Percentiles rank a stretch among this genome's conserved stretches.
These are phyloP conservation scores for Nomada ferruginata DNA, from an alignment of 2,888 invertebrate species.

Conservation along the genomic window DNA sequence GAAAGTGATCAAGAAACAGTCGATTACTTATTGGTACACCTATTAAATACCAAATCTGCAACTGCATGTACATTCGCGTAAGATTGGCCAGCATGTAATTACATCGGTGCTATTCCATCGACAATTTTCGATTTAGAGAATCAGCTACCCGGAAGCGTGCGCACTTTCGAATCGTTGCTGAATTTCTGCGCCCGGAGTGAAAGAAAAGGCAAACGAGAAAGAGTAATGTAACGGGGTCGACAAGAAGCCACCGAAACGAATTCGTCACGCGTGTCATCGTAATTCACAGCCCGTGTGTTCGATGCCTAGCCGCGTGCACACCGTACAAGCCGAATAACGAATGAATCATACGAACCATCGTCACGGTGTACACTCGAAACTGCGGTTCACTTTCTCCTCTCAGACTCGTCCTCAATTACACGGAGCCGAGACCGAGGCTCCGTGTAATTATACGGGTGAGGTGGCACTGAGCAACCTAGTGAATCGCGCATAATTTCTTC, in stretches of 20 bases:
- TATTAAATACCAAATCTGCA: no score
- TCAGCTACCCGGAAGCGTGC: slow-evolving; percentile 23
- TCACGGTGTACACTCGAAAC: slow-evolving; percentile 53
- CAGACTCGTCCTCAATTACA: slow-evolving; percentile 71
- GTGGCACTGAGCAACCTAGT: slow-evolving; percentile 66
- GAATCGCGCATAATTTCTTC: slow-evolving; percentile 62
- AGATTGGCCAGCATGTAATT: no score
- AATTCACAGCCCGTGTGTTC: slow-evolving; percentile 54
- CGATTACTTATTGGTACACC: no score
- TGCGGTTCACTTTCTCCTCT: slow-evolving; percentile 71
- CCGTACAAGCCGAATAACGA: slow-evolving; percentile 65
- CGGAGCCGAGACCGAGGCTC: slow-evolving; percentile 51
- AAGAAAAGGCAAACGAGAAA: not conserved
- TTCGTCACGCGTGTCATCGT: slow-evolving; percentile 53
- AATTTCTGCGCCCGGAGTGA: not conserved
- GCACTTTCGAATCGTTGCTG: slow-evolving; percentile 18
- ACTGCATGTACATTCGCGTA: no score
- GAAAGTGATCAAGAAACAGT: no score
- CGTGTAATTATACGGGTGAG: slow-evolving; percentile 79
- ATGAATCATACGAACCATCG: slow-evolving; percentile 65
- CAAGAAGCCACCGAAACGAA: slow-evolving; percentile 43
- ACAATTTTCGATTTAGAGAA: not conserved
- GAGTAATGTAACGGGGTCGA: slow-evolving; percentile 39
- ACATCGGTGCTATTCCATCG: not conserved
- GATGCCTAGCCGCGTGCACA: slow-evolving; percentile 37